Conservation (phyloP, 2,797 vertebrate species). For the Pelobates cultripes region DNA sequence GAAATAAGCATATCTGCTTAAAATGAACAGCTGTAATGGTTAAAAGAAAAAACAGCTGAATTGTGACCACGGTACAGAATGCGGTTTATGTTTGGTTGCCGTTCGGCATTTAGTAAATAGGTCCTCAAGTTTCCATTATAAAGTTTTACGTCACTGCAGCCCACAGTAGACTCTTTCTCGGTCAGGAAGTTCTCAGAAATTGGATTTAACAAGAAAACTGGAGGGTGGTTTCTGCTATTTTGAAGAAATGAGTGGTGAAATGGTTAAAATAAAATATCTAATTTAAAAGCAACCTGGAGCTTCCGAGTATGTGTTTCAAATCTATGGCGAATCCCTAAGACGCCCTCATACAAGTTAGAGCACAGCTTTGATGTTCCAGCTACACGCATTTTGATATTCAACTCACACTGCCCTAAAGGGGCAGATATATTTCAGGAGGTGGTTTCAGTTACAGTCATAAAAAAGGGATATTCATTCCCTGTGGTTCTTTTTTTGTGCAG, state of each 20-base stretch:
- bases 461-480: neutral
- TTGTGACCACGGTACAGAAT: no score
- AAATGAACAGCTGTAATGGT: no score
- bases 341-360: neutral
- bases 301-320: constrained; percentile 12
- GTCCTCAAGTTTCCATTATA: no score
- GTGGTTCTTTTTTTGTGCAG: neutral
- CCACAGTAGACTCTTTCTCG: no score
- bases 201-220: no score
- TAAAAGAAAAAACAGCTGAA: no score
- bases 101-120: no score
- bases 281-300: constrained; percentile 10
- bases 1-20: no score
- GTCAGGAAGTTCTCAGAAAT: no score
- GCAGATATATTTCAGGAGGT: constrained; percentile 19
- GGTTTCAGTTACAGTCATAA: constrained; percentile 4
- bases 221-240: neutral
- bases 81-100: no score
- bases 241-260: neutral
- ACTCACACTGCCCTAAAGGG: constrained; percentile 20
- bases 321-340: constrained; percentile 19
- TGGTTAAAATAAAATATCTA: constrained; percentile 6
- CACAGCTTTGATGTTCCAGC: constrained; percentile 40
- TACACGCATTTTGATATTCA: constrained; percentile 28
- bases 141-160: no score